Base-by-base conservation (phyloP, 2,888 invertebrate genomes). In the Lymantria monacha region DNA sequence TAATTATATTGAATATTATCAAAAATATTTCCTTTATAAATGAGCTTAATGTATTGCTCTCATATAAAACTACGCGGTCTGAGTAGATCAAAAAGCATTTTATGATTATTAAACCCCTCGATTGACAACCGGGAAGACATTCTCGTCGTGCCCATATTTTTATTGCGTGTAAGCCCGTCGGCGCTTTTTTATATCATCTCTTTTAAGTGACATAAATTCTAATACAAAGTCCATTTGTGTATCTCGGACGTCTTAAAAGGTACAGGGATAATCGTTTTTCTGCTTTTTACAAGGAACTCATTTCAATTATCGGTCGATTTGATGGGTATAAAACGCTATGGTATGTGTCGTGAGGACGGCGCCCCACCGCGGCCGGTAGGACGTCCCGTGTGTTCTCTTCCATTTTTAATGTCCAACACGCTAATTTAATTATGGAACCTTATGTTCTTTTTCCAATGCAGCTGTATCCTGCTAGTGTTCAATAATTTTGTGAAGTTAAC, bases 161-260 rank as follows among this genome's bases (percentile, higher is more conserved):
- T 91, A 90, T 91, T 80, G 89, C 89, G 86, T 91, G 89, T 89
- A 90, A 90, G 87, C 80, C 83, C 82, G 85, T 88, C 90, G 88
- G 88, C 87, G 83, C 84, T 79, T 88, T 88, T 89, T 87, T 88
- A 87, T 87, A 85, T 85, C 88, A 90, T 86, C 80, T 86, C 84
- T 82, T 85, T 81, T 87, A 89, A 90, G 89, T 88, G 90, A 90
- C 90, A 91, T 90, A 90, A 91, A 90, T 91, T 89, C 90, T 90
- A 90, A 91, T 91, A 89, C 91, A 88, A 86, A 86, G 83, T 90
- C 91, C 91, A 91, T 90, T 90, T 90, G 89, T 90, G 87, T 91
- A 90, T 91, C 90, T 90, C 89, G 84, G 85, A 85, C 85, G 86
- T 87, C 88, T 88, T 89, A 90, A 91, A 89, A 90, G 90, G 87